Base-by-base conservation (phyloP, 2,888 invertebrate genomes). In the Campaea margaritaria region DNA sequence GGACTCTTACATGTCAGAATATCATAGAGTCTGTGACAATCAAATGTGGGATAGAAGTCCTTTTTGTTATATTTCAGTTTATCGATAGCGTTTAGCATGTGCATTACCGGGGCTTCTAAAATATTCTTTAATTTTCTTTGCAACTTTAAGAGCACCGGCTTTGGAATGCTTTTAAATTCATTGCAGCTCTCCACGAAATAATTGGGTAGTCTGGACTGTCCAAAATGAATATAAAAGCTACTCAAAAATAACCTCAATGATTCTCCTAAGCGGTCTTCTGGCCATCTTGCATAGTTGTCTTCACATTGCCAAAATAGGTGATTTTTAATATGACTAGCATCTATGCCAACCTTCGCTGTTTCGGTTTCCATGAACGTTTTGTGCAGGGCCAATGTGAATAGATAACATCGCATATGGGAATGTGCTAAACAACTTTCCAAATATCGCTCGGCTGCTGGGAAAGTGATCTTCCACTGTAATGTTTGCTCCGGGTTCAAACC, bases 221-320 rank as follows among this genome's bases (percentile, higher is more conserved):
- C 93, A 67, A 97, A 92, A 50, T 93, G 89, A 0, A 90, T 79
- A 73, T 95, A 95, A 60, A 97, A 93, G 12, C 93, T 93, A 48
- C 92, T 86, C 8, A 97, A 86, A 65, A 96, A 93, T 10, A 93
- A 81, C 46, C 94, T 81, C 12, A 97, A 76, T 21, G 94, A 94
- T 75, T 94, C 94, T 2, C 97, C 97, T 1, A 96, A 87, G 50
- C 95, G 93, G 76, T 96, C 95, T 76, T 96, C 96, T 0, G 95
- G 94, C 96, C 96, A 97, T 60, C 93, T 94, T 0, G 93, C 93
- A 69, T 93, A 95, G 70, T 95, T 94, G 60, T 94, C 93, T 83
- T 97, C 96, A 70, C 96, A 95, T 85, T 96, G 94, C 95, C 96
- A 96, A 80, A 96, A 96, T 31, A 97, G 82, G 73, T 95, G 94